A percentile compares a stretch with the other conserved stretches of the same genome.
Evolutionary conservation across 2,113 vertebrate species (phyloP).

Genomic region (Muntiacus muntjak): DNA sequence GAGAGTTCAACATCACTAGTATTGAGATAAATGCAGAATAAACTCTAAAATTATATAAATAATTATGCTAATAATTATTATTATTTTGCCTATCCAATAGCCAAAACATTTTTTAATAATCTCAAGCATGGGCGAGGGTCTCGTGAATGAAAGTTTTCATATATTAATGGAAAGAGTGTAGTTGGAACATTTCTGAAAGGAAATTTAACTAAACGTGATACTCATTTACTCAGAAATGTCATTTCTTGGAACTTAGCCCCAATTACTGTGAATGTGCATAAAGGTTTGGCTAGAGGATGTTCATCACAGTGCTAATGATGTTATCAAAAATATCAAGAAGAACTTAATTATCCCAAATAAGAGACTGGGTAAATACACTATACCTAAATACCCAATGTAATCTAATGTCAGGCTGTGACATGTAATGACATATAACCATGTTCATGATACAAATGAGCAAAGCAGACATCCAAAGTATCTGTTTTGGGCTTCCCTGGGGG

Average conservation of each 20-base stretch:
- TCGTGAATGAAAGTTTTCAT: background rate
- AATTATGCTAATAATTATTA: background rate
- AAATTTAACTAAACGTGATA: background rate
- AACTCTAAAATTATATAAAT: background rate
- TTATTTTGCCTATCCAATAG: background rate
- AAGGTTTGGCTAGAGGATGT: background rate
- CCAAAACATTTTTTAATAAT: background rate
- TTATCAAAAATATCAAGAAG: background rate
- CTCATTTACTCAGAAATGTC: background rate
- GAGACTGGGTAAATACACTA: background rate
- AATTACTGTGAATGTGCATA: accelerated
- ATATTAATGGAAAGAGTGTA: background rate
- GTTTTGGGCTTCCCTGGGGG: background rate
- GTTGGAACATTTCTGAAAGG: background rate
- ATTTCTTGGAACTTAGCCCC: background rate
- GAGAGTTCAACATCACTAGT: background rate
- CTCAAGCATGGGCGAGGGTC: background rate
- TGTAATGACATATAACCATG: background rate
- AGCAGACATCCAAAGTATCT: background rate
- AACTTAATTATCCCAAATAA: background rate
- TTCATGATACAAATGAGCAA: background rate
- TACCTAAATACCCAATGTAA: background rate
- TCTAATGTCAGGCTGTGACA: background rate
- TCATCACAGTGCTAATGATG: background rate
- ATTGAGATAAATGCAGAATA: background rate